Conservation (phyloP, 2,797 vertebrate genomes). For the Leptodactylus fallax region DNA sequence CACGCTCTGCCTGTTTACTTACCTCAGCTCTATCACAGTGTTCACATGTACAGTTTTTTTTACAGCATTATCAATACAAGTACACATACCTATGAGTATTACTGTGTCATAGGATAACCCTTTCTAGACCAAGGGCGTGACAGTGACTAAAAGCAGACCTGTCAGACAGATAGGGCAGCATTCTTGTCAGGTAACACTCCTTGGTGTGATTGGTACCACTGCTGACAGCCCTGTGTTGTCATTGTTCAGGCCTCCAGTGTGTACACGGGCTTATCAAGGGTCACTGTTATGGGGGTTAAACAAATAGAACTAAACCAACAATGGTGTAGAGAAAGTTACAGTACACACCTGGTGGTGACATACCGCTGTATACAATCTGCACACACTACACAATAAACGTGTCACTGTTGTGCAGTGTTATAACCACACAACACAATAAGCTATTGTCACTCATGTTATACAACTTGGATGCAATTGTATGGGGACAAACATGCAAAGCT, state of each 20-base stretch:
- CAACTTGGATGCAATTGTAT: no score
- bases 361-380: no score
- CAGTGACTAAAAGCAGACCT: constrained; percentile 7
- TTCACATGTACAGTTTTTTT: neutral
- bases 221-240: neutral
- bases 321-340: neutral
- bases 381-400: no score
- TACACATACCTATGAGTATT: neutral
- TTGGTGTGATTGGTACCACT: neutral
- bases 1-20: neutral
- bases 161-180: constrained; percentile 43
- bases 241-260: neutral
- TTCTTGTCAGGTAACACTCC: constrained; percentile 4
- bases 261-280: neutral
- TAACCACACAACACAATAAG: no score
- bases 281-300: neutral
- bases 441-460: no score
- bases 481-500: no score
- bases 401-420: no score
- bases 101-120: neutral
- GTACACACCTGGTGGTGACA: neutral
- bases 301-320: neutral
- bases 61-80: neutral
- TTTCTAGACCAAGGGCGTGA: constrained; percentile 20
- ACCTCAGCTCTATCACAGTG: neutral